A percentile compares a stretch with the other conserved stretches of the same genome.
phyloP scores from a whole-genome alignment of 2,113 vertebrate species.

The Panthera tigris region DNA sequence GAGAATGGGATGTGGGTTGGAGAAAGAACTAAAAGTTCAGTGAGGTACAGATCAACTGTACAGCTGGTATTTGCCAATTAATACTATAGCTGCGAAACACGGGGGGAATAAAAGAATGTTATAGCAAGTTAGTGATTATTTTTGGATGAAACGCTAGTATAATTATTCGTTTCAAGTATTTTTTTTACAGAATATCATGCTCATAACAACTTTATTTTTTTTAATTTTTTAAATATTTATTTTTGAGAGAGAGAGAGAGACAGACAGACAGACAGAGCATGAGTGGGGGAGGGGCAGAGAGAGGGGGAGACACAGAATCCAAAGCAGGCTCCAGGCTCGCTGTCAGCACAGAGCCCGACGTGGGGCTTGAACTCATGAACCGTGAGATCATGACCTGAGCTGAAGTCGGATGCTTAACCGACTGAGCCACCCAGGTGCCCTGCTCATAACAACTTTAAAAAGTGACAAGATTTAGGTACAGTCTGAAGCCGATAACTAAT shows the following conservation, averaged over 20 bases:
- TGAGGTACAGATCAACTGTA: background rate
- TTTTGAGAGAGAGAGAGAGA: too few species aligned
- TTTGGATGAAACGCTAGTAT: conserved; percentile 4
- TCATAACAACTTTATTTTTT: background rate
- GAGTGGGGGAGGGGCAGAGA: too few species aligned
- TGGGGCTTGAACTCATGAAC: too few species aligned
- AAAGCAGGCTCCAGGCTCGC: too few species aligned
- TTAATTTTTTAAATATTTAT: too few species aligned
- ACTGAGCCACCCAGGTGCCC: too few species aligned
- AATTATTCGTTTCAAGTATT: background rate
- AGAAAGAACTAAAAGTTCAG: background rate
- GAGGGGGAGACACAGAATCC: too few species aligned
- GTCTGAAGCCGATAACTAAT: conserved; percentile 20
- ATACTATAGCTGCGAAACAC: conserved; percentile 34
- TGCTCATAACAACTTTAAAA: conserved; percentile 21
- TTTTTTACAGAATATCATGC: conserved; percentile 45
- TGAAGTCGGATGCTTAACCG: too few species aligned
- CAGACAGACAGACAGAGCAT: too few species aligned
- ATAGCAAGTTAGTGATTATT: conserved; percentile 52
- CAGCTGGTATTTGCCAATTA: conserved; percentile 59
- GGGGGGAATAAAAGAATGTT: background rate
- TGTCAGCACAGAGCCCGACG: too few species aligned
- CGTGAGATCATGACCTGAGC: too few species aligned
- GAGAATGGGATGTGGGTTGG: background rate
- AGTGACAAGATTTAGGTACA: background rate